Evolutionary conservation across 2,888 invertebrate genomes (phyloP).

Genomic region (Sesia apiformis): DNA sequence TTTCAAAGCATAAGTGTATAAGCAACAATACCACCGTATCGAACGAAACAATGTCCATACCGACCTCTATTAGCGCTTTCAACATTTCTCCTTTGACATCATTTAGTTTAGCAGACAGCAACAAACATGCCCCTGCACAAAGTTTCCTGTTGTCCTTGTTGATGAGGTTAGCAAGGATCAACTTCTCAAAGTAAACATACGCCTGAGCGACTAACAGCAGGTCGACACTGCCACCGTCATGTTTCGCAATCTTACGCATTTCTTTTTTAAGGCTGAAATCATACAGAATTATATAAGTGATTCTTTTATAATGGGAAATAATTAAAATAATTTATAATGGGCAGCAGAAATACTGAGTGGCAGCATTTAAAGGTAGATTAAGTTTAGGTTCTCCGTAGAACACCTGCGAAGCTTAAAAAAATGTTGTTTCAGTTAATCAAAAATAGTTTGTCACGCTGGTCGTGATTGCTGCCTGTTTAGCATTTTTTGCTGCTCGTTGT

Average conservation of each 20-base stretch:
- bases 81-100: slow-evolving; percentile 94
- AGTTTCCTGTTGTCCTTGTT: slow-evolving; percentile 96
- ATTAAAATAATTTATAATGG: no score
- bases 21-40: no score
- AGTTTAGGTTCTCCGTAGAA: no score
- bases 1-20: no score
- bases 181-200: slow-evolving; percentile 98
- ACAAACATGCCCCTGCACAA: slow-evolving; percentile 94
- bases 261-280: slow-evolving; percentile 91
- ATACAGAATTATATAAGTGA: not conserved
- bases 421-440: no score
- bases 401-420: no score
- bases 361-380: no score
- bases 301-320: not conserved
- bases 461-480: no score
- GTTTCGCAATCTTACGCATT: slow-evolving; percentile 93
- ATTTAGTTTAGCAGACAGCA: slow-evolving; percentile 96
- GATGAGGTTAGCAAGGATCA: slow-evolving; percentile 92
- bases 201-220: slow-evolving; percentile 95
- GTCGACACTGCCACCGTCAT: slow-evolving; percentile 86
- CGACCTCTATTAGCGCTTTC: slow-evolving; percentile 90
- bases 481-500: no score
- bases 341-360: not conserved
- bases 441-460: no score
- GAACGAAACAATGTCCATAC: no score